phyloP scores from a whole-genome alignment of 2,113 vertebrate species.

The Carettochelys insculpta region DNA sequence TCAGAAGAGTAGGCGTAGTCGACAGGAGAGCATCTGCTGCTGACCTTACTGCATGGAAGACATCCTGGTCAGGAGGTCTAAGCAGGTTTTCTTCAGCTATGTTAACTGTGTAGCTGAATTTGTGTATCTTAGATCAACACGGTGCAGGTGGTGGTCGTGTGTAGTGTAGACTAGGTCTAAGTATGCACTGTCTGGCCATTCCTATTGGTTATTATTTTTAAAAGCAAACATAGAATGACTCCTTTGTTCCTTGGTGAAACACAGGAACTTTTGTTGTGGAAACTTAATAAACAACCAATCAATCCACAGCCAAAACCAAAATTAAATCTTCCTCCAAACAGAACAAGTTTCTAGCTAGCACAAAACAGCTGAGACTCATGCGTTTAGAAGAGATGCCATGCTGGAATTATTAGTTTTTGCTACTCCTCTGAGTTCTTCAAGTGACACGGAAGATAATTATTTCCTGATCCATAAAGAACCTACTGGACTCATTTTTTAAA shows the following conservation, averaged over 20 bases:
- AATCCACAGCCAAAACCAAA: conserved; percentile 28
- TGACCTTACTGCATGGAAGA: no score
- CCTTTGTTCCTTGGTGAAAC: conserved; percentile 19
- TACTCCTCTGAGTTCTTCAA: not conserved
- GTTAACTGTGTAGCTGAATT: no score
- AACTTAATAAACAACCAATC: not conserved
- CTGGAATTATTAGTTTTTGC: not conserved
- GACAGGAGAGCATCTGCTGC: no score
- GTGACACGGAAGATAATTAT: conserved; percentile 14
- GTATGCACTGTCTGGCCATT: not conserved
- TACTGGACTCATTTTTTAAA: not conserved
- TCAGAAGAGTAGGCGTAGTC: no score
- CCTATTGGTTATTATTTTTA: not conserved
- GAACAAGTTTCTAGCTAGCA: not conserved
- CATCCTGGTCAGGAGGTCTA: no score
- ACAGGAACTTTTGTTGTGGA: not conserved
- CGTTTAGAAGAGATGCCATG: not conserved
- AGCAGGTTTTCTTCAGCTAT: no score
- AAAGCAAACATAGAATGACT: conserved; percentile 22
- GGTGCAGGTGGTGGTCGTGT: no score
- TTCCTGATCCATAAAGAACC: conserved; percentile 36
- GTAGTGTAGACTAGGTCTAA: no score
- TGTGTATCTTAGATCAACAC: no score
- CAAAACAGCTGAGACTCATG: not conserved
- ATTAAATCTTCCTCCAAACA: not conserved